phyloP scores from a whole-genome alignment of 2,797 vertebrate genomes.

The Pipistrellus nathusii region DNA sequence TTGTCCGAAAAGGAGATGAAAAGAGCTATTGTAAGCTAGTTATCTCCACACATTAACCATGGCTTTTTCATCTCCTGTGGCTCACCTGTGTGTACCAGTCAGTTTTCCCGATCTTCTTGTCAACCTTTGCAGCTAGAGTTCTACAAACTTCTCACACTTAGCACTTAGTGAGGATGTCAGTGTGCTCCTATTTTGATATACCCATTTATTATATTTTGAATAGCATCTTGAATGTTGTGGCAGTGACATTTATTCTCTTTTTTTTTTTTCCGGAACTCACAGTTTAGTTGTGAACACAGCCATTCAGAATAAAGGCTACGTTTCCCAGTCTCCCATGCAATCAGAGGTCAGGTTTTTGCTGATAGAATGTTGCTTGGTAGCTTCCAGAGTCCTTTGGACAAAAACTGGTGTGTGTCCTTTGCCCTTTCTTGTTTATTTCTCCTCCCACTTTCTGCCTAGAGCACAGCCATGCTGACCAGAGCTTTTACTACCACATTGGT shows the following conservation, averaged over 20 bases:
- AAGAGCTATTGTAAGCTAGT: neutral
- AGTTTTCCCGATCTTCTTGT: neutral
- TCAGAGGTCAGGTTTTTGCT: neutral
- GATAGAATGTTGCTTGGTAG: neutral
- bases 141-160: neutral
- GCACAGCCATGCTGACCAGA: neutral
- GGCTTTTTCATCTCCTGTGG: neutral
- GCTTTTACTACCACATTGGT: neutral
- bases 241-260: neutral
- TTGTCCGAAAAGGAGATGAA: neutral
- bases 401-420: neutral
- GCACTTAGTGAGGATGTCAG: neutral
- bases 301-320: neutral
- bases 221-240: neutral
- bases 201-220: neutral
- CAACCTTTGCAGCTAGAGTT: neutral
- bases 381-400: neutral
- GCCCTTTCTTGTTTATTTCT: neutral
- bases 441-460: neutral
- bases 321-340: neutral
- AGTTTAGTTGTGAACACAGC: neutral
- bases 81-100: neutral
- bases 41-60: neutral
- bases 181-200: neutral
- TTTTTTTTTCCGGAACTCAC: neutral